Evolutionary conservation across 1,140 invertebrate genomes (phyloP), one percentile per base, ranked within the genome.

Genomic region (Conopomorpha cramerella): DNA sequence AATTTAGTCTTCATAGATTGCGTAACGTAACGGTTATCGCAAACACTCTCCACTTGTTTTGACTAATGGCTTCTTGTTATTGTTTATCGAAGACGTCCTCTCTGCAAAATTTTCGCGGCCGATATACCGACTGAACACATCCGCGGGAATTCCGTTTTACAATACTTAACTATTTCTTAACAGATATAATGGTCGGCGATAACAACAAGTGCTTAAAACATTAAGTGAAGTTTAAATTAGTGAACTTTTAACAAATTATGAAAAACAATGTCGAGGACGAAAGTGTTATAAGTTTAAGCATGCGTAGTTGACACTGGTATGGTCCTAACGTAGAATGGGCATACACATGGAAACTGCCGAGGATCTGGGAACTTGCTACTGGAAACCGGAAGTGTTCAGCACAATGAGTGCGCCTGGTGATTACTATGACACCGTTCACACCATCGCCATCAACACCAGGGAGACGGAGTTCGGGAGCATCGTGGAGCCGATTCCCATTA

Each of bases 401-500:
- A 49, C 54, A 26, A 72, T 72, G 70, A 57, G 45, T 26, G 49
- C 63, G 15, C 63, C 66, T 11, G 49, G 50, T 15, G 54, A 68
- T 29, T 67, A 51, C 36, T 72, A 63, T 40, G 37, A 53, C 10
- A 55, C 66, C 37, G 36, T 68, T 10, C 67, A 72, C 37, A 62
- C 65, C 16, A 67, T 72, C 34, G 58, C 70, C 12, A 60, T 72
- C 15, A 68, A 72, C 36, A 67, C 67, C 34, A 61, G 61, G 39
- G 67, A 74, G 36, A 67, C 67, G 51, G 70, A 72, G 38, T 66
- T 66, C 41, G 65, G 67, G n/a, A 72, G 59, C 33, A 55, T 72
- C 19, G 61, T 74, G 0, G 57, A 71, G 42, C 66, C 62, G 16
- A 64, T 68, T 35, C 66, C 70, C 10, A 61, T 71, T 12, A 61